Percentiles rank a stretch among this genome's conserved stretches.
These are phyloP conservation scores for Aselliscus stoliczkanus DNA, from an alignment of 2,797 vertebrate genomes.

Conservation along the genomic window DNA sequence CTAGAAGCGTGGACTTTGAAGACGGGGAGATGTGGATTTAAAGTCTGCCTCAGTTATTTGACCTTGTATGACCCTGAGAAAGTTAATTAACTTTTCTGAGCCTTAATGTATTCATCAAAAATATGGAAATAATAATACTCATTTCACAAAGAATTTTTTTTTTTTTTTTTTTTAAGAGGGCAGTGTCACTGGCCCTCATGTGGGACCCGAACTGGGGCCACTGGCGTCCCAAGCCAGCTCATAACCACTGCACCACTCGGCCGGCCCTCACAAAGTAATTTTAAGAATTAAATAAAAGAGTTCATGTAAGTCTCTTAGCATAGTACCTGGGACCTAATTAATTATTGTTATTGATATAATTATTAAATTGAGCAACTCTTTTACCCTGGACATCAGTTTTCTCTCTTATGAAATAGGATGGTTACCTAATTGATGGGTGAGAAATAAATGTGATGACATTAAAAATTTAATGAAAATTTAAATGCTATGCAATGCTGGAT, in stretches of 20 bases:
- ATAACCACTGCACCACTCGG: too few relatives aligned
- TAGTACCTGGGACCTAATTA: not conserved
- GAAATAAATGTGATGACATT: not conserved
- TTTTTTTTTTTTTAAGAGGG: too few relatives aligned
- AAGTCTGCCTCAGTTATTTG: not conserved
- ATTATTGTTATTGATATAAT: not conserved
- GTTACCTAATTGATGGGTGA: not conserved
- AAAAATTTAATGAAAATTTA: not conserved
- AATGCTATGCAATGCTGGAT: not conserved
- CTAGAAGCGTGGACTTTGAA: not conserved
- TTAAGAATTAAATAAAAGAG: slow-evolving; percentile 33
- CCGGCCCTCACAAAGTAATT: slow-evolving; percentile 19
- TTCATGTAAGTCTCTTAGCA: not conserved
- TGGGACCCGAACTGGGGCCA: too few relatives aligned
- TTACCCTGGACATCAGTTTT: not conserved
- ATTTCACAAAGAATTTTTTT: slow-evolving; percentile 39
- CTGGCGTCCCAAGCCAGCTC: too few relatives aligned
- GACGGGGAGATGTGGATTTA: not conserved
- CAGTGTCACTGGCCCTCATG: too few relatives aligned
- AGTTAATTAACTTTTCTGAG: not conserved
- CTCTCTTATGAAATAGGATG: not conserved
- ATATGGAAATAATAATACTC: not conserved
- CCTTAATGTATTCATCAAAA: slow-evolving; percentile 11
- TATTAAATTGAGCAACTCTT: not conserved
- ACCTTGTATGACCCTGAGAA: not conserved